Base-by-base conservation (phyloP, 2,113 vertebrate species). In the Piaya cayana region DNA sequence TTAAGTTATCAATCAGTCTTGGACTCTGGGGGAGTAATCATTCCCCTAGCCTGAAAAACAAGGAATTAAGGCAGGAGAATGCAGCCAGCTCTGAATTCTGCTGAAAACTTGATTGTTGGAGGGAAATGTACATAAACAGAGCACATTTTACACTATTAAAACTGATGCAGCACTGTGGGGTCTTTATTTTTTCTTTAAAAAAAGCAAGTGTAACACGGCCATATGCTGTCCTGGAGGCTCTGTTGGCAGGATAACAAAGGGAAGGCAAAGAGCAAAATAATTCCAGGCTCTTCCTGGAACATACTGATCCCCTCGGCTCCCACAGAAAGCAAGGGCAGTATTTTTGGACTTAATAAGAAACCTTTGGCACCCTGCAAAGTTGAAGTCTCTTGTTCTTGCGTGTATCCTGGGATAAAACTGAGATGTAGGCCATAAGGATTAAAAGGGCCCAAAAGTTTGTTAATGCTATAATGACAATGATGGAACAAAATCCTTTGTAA, bases 181-280 rank as follows among this genome's bases (percentile, higher is more conserved):
- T 52, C 25, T 19, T 63, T 68, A 13, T 23, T 53, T 68, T 75
- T 63, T 64, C 25, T 29, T 23, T 8, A 27, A 16, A 67, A 72
- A 68, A 70, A 30, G 29, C 67, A 87, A 86, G 20, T 32, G 60
- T 71, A 86, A 68, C n/a, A 93, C 86, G 91, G 88, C 96, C 96
- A 95, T 97, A 94, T 95, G 96, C 80, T 45, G 29, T 93, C 86
- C 94, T 96, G 70, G 86, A 94, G 86, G 86, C 82, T 94, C 76
- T 75, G 60, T 27, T 96, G 94, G 96, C 96, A 96, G 68, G 26
- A 17, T 53, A 88, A 95, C 87, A 93, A 96, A 94, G 65, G 69
- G 36, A 93, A 94, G 76, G 47, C 67, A 86, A 65, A 77, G 71
- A 93, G 60, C 47, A 93, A 86, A 96, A 90, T 67, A 88, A 72